A percentile compares a stretch with the other conserved stretches of the same genome.
phyloP scores from a whole-genome alignment of 2,797 vertebrate species.

The Macrochelys suwanniensis region DNA sequence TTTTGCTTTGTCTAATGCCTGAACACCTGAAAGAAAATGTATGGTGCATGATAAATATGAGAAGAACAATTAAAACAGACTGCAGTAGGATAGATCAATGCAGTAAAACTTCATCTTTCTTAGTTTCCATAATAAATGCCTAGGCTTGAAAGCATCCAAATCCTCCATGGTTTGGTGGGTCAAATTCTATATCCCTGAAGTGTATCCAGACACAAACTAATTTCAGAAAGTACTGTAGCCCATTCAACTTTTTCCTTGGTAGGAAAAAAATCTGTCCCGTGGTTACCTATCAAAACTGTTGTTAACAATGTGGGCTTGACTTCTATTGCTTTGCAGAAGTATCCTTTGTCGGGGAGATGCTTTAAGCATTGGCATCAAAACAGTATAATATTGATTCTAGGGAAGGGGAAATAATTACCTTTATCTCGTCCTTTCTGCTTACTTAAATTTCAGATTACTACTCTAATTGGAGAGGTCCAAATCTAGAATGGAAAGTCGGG shows the following conservation, averaged over 20 bases:
- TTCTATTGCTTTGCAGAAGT: neutral
- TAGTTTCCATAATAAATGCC: too few relatives aligned
- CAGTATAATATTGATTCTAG: neutral
- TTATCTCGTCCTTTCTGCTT: neutral
- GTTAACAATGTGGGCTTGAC: neutral
- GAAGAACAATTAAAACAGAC: too few relatives aligned
- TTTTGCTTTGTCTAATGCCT: neutral
- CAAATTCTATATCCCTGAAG: neutral
- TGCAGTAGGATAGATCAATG: too few relatives aligned
- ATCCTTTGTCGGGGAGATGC: neutral
- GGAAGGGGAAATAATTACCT: neutral
- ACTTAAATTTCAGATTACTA: neutral
- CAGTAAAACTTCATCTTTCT: too few relatives aligned
- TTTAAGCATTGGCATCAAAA: neutral
- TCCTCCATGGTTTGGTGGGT: neutral
- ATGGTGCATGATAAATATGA: neutral
- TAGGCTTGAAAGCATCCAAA: neutral
- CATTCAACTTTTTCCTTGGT: conserved; percentile 19
- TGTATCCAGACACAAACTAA: neutral
- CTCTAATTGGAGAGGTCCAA: neutral
- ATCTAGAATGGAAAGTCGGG: neutral
- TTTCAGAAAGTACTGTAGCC: neutral
- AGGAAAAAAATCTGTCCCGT: neutral
- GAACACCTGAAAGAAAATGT: neutral
- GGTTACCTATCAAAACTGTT: neutral